phyloP scores from a whole-genome alignment of 1,140 invertebrate genomes.

The Scaptomyza hsui region DNA sequence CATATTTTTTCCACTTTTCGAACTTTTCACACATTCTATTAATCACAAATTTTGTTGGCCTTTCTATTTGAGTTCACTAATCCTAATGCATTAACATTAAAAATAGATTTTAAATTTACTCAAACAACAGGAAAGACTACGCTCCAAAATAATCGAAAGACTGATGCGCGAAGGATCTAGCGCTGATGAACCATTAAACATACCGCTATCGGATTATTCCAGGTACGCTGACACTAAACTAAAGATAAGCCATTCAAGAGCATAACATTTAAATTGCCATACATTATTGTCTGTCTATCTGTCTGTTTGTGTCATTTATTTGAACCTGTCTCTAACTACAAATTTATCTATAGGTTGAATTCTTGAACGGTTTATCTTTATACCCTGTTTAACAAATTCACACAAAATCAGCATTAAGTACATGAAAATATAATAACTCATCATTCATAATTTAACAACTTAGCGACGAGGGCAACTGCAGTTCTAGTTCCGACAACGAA shows the following conservation, averaged over 20 bases:
- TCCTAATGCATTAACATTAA: conserved; percentile 79
- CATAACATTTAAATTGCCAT: neutral
- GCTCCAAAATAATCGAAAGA: conserved; percentile 91
- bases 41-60: conserved; percentile 22
- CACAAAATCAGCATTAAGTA: too few relatives aligned
- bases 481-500: conserved; percentile 85
- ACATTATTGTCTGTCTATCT: too few relatives aligned
- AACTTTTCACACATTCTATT: conserved; percentile 1
- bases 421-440: too few relatives aligned
- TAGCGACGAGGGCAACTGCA: conserved; percentile 91
- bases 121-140: conserved; percentile 88
- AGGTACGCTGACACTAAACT: conserved; percentile 86
- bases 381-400: too few relatives aligned
- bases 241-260: neutral
- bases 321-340: too few relatives aligned
- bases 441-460: neutral
- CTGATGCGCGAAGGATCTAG: conserved; percentile 92
- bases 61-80: conserved; percentile 69
- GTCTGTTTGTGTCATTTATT: too few relatives aligned
- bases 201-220: conserved; percentile 92
- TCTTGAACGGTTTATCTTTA: too few relatives aligned
- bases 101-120: conserved; percentile 83
- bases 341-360: too few relatives aligned
- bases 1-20: too few relatives aligned
- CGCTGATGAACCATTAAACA: conserved; percentile 94